Evolutionary conservation across 2,797 vertebrate genomes (phyloP), one percentile per base, ranked within the genome.

Genomic region (Brachyrhaphis roseni): DNA sequence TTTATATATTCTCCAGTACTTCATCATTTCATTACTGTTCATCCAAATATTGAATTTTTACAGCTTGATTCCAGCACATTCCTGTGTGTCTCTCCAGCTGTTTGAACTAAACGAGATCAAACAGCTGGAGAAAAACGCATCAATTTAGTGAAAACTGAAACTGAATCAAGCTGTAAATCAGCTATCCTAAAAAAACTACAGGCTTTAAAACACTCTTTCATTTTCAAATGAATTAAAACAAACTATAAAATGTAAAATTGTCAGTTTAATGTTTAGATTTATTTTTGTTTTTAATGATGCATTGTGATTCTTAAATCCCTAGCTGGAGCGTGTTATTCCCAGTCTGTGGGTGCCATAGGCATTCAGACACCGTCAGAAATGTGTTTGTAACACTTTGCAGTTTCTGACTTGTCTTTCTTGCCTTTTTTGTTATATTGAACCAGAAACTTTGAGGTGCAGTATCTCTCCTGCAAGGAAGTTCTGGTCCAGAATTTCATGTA

Each of bases 81-180:
- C 72, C 78, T 78, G 15, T 66, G 49, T 78, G 79, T 53, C 80
- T 53, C 46, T 68, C 28, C 80, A 83, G 82, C 86, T 89, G 77
- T 83, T 78, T 28, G 79, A 85, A 84, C 78, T 26, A n/a, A 87
- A 39, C 51, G 64, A 41, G 59, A 72, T 18, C 41, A 41, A 47
- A 55, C 71, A 64, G 11, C 8, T 59, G 71, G 76, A 79, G 90
- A 75, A 76, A 83, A 73, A 20, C 70, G 2, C 62, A 20, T 64
- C 18, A 16, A 36, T 1, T 36, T 34, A 64, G 31, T 36, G 16
- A 36, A 36, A 36, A 64, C 31, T 43, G 77, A 72, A 66, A 80
- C 85, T 76, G 76, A 87, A 78, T 36, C 78, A 82, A 75, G 79
- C 79, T 62, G 80, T 81, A 68, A 85, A 76, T 45, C 83, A 41